Conservation (phyloP, 2,888 invertebrate genomes). For the Sesia apiformis region DNA sequence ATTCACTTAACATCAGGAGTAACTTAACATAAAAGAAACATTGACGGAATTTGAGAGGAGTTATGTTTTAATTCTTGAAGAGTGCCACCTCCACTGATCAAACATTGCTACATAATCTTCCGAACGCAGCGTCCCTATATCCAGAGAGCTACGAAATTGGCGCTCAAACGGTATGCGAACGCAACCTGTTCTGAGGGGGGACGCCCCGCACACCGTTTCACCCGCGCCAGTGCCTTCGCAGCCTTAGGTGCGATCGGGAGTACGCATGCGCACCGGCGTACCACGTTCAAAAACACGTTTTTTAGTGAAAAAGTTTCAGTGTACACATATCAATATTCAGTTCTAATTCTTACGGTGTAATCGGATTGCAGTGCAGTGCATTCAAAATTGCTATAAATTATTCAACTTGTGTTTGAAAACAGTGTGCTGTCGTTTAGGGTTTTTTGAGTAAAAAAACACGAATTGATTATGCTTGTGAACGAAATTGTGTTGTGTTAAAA, state of each 20-base stretch:
- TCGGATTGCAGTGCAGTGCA: conserved; percentile 66
- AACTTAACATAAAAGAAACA: no score
- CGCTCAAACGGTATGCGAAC: conserved; percentile 60
- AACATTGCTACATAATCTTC: conserved; percentile 24
- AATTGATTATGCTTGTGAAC: conserved; percentile 48
- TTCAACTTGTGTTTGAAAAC: conserved; percentile 12
- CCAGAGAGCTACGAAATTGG: conserved; percentile 57
- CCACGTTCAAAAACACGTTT: conserved; percentile 26
- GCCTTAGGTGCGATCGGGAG: conserved; percentile 37
- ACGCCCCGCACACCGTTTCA: conserved; percentile 17
- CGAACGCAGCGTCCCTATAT: conserved; percentile 38
- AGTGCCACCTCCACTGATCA: conserved; percentile 44
- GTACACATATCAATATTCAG: conserved; percentile 11
- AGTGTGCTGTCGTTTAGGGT: conserved; percentile 7
- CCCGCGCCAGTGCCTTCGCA: conserved; percentile 33
- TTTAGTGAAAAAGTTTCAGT: conserved; percentile 19
- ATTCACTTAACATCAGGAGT: no score
- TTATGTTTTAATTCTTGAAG: not conserved
- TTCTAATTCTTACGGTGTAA: conserved; percentile 18
- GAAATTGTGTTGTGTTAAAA: conserved; percentile 42
- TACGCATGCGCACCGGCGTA: conserved; percentile 27
- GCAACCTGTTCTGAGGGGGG: conserved; percentile 59
- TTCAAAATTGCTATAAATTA: conserved; percentile 14
- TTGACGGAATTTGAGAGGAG: no score
- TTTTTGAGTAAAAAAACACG: conserved; percentile 31